A percentile compares a stretch with the other conserved stretches of the same genome.
These are phyloP conservation scores for Drosophila percnosoma DNA, from an alignment of 2,888 invertebrate genomes.

Conservation along the genomic window DNA sequence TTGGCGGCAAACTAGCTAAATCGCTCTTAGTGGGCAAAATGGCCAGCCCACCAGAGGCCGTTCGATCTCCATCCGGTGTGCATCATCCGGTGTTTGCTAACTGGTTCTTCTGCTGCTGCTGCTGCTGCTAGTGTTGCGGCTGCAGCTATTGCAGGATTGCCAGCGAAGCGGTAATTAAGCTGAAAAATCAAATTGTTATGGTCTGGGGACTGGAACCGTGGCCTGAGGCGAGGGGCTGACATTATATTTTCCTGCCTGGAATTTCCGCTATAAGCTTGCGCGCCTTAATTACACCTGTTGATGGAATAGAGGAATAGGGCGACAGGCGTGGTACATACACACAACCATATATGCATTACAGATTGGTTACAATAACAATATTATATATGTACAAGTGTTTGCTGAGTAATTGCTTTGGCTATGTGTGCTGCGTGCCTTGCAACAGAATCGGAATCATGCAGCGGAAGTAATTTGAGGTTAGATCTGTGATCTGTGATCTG, in stretches of 20 bases:
- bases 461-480: constrained; percentile 81
- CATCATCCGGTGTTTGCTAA: constrained; percentile 72
- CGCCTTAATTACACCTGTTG: constrained; percentile 70
- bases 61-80: constrained; percentile 13
- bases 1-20: constrained; percentile 52
- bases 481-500: constrained; percentile 55
- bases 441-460: constrained; percentile 66
- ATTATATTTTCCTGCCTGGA: constrained; percentile 77
- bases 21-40: constrained; percentile 18
- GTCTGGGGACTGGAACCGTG: constrained; percentile 14
- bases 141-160: constrained; percentile 60
- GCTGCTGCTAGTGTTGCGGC: constrained; percentile 1
- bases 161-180: constrained; percentile 62
- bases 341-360: constrained; percentile 20
- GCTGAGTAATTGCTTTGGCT: constrained; percentile 67
- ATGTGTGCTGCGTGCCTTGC: constrained; percentile 31
- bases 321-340: constrained; percentile 51
- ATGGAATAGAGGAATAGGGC: constrained; percentile 64
- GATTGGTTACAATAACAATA: constrained; percentile 49
- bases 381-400: neutral
- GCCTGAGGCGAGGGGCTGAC: constrained; percentile 7
- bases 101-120: constrained; percentile 55
- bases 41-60: constrained; percentile 58
- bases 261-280: constrained; percentile 69
- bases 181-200: constrained; percentile 77